These are phyloP conservation scores for Channallabes apus DNA, from an alignment of 2,797 vertebrate species.

Conservation along the genomic window DNA sequence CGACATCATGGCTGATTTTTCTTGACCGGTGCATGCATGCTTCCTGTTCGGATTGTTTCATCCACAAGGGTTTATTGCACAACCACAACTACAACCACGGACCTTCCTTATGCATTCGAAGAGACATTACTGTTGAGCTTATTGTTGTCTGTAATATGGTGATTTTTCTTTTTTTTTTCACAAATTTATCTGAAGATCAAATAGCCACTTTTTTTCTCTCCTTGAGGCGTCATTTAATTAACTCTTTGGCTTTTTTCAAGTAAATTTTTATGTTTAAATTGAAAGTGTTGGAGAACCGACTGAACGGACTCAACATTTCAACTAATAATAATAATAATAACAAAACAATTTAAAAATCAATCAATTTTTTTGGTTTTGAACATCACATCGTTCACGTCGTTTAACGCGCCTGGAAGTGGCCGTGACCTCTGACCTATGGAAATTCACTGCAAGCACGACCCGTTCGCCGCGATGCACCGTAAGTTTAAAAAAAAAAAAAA, in stretches of 20 bases:
- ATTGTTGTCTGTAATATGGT: no score
- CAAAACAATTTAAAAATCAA: background rate
- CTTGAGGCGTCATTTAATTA: background rate
- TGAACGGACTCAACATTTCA: background rate
- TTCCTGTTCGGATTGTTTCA: constrained; percentile 11
- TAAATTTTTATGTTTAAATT: background rate
- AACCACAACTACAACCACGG: background rate
- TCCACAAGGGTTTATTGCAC: constrained; percentile 12
- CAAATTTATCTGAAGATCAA: background rate
- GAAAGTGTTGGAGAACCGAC: constrained; percentile 15
- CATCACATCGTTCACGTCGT: constrained; percentile 22
- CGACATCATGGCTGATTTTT: constrained; percentile 10
- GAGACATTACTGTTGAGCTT: background rate
- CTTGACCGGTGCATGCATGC: constrained; percentile 14
- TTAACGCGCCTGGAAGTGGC: constrained; percentile 34
- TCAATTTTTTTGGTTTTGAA: no score
- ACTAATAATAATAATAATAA: background rate
- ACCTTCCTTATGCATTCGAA: constrained; percentile 4
- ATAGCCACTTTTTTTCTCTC: background rate
- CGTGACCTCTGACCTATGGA: constrained; percentile 82
- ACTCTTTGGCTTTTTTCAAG: background rate
- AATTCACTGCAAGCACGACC: constrained; percentile 99
- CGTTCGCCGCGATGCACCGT: constrained; percentile 99
- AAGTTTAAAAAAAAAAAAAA: constrained; percentile 71
- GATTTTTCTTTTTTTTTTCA: background rate